Conservation (phyloP, 2,888 invertebrate species). For the Meganola albula region DNA sequence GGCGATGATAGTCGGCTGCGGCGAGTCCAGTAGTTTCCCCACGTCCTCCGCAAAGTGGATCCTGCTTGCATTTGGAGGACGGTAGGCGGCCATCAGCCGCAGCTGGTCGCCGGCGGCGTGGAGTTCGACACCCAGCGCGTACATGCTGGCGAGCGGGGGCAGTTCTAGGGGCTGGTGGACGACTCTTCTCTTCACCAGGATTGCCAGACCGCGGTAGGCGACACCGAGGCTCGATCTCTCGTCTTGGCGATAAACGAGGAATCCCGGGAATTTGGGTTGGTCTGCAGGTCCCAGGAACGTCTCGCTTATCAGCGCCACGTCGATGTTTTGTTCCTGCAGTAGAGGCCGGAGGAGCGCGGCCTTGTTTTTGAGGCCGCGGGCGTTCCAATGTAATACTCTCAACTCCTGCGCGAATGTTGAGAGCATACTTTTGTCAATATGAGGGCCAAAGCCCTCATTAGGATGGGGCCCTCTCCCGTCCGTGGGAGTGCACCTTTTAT, state of each 20-base stretch:
- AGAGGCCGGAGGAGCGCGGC: neutral
- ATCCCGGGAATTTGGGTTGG: conserved; percentile 1
- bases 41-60: neutral
- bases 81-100: neutral
- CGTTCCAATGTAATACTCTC: no score
- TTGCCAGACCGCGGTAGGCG: conserved; percentile 1
- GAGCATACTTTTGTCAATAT: no score
- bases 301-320: conserved; percentile 1
- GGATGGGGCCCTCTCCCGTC: no score
- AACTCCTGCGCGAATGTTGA: no score
- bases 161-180: neutral
- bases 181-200: neutral
- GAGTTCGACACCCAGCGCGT: conserved; percentile 2
- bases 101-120: neutral
- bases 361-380: no score
- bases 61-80: neutral
- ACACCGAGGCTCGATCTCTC: neutral
- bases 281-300: conserved; percentile 1
- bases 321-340: no score
- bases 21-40: neutral
- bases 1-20: neutral
- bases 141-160: neutral
- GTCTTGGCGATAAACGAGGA: conserved; percentile 4
- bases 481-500: no score
- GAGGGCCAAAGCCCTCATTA: no score